Base-by-base conservation (phyloP, 2,113 vertebrate genomes). In the Hemibagrus wyckioides region DNA sequence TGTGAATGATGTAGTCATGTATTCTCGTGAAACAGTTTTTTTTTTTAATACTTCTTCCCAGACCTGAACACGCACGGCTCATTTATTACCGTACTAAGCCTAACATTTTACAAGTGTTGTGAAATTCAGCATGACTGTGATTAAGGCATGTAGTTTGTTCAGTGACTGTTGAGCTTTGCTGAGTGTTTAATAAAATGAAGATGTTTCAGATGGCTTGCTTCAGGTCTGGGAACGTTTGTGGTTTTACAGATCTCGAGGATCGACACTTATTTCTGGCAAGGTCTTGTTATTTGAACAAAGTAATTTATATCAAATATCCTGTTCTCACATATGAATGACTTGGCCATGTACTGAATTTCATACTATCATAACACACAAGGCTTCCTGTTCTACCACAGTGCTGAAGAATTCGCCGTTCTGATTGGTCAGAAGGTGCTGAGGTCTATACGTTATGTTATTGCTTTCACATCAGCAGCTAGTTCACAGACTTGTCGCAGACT, bases 1-100 rank as follows among this genome's bases (percentile, higher is more conserved):
- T 13, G 48, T 82, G 75, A 80, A 57, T 39, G 52, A 80, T 85
- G 39, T 82, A 81, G 67, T 39, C 80, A 28, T 88, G 63, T 81
- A 25, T 82, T 36, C 65, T 83, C 17, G 21, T 63, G 57, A 82
- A 82, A 44, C 36, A 44, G 23, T 77, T 76, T 50, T 76, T 76
- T 50, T 76, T 77, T 77, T 77, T 50, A 52, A 44, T 8, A 44
- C 48, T 2, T 5, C 77, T 56, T 57, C 30, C 50, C 77, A 21
- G 5, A 30, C 1, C 54, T 39, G 50, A 80, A 25, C 79, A 17
- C 9, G 13, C 79, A 81, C 23, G 13, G 21, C 54, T 25, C 23
- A 14, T 81, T 81, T 81, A 81, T 81, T 59, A 39, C 79, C 3
- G 11, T 39, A 39, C 33, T 13, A 39, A 81, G 33, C 52, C 33